phyloP scores from a whole-genome alignment of 2,797 vertebrate species.

The Hozukius guyotensis region DNA sequence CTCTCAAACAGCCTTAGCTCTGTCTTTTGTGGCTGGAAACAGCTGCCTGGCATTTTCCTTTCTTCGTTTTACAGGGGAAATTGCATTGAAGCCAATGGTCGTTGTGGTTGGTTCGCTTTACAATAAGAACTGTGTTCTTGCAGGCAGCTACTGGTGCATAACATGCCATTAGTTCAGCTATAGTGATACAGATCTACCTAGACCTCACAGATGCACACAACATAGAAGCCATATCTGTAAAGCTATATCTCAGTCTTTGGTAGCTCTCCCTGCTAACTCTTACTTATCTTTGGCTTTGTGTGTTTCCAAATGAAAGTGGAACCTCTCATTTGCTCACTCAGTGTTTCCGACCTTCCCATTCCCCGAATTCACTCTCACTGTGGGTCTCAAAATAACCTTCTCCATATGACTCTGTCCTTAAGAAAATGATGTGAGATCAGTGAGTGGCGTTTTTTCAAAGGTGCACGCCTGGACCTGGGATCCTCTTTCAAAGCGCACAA shows the following conservation, averaged over 20 bases:
- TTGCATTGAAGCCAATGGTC: slow-evolving; percentile 59
- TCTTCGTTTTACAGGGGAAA: slow-evolving; percentile 66
- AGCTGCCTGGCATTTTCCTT: slow-evolving; percentile 65
- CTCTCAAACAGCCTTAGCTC: slow-evolving; percentile 50
- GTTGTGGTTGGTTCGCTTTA: slow-evolving; percentile 58
- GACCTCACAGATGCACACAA: slow-evolving; percentile 42
- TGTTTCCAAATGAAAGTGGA: slow-evolving; percentile 55
- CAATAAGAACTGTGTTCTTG: slow-evolving; percentile 62
- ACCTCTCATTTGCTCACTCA: slow-evolving; percentile 56
- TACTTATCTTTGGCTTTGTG: slow-evolving; percentile 49
- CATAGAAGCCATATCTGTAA: not conserved
- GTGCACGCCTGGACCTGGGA: slow-evolving; percentile 59
- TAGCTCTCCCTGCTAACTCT: slow-evolving; percentile 26
- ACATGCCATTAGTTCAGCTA: slow-evolving; percentile 45
- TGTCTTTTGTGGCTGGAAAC: slow-evolving; percentile 73
- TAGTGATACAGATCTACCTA: slow-evolving; percentile 20
- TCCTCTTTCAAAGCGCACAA: slow-evolving; percentile 78
- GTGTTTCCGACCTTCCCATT: slow-evolving; percentile 49
- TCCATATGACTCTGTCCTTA: slow-evolving; percentile 69
- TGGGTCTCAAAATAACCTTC: slow-evolving; percentile 63
- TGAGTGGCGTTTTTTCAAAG: slow-evolving; percentile 72
- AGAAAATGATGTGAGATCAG: slow-evolving; percentile 64
- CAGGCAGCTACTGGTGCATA: slow-evolving; percentile 29
- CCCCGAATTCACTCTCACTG: slow-evolving; percentile 50
- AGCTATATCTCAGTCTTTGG: slow-evolving; percentile 4